A percentile compares a stretch with the other conserved stretches of the same genome.
These are phyloP conservation scores for Lepidotrigona ventralis DNA, from an alignment of 1,140 invertebrate species.

Conservation along the genomic window DNA sequence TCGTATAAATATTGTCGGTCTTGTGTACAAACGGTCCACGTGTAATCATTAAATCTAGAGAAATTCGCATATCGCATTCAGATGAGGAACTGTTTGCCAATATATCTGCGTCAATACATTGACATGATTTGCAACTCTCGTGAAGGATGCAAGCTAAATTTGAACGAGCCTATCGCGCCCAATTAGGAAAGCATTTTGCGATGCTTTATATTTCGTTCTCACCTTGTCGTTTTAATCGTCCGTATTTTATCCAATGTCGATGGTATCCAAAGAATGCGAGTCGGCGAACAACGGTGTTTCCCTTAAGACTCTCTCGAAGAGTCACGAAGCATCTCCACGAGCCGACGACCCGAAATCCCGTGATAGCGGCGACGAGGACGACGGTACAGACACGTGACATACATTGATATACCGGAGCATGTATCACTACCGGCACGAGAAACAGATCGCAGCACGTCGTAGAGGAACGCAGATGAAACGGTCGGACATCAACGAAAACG, in stretches of 20 bases:
- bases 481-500: neutral
- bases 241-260: conserved; percentile 44
- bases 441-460: conserved; percentile 57
- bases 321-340: conserved; percentile 63
- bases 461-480: conserved; percentile 42
- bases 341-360: conserved; percentile 58
- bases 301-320: conserved; percentile 72
- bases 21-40: neutral
- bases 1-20: neutral
- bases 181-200: no score
- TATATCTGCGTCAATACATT: neutral
- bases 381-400: conserved; percentile 65
- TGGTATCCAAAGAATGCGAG: conserved; percentile 43
- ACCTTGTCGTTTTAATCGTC: conserved; percentile 57
- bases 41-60: neutral
- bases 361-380: conserved; percentile 58
- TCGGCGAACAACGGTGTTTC: conserved; percentile 26
- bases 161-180: neutral
- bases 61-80: neutral
- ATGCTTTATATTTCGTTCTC: neutral
- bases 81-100: neutral
- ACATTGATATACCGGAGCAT: conserved; percentile 64
- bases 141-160: neutral
- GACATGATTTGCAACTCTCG: neutral
- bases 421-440: conserved; percentile 54